These are phyloP conservation scores for Agonopterix arenella DNA, from an alignment of 2,888 invertebrate species.

Conservation along the genomic window DNA sequence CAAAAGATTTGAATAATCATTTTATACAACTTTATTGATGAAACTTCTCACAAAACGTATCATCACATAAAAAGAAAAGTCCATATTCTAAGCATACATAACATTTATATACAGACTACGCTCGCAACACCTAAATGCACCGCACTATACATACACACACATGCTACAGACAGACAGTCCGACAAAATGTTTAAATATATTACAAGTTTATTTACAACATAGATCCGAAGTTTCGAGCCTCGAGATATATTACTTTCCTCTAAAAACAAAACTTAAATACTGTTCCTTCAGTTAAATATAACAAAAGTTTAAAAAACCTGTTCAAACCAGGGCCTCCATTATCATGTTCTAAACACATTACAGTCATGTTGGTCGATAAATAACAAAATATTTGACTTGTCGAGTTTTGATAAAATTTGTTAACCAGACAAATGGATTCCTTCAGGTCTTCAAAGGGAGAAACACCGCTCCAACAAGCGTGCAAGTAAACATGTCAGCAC, in stretches of 20 bases:
- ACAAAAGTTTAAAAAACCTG: no score
- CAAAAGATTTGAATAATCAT: constrained; percentile 31
- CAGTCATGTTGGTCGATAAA: no score
- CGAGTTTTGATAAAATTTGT: no score
- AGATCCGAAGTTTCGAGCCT: constrained; percentile 27
- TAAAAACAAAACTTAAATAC: constrained; percentile 18
- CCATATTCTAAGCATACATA: constrained; percentile 53
- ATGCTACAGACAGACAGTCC: constrained; percentile 16
- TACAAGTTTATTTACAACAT: constrained; percentile 34
- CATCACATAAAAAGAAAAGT: constrained; percentile 34
- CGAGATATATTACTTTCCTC: constrained; percentile 18
- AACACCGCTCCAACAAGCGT: no score
- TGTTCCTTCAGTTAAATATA: constrained; percentile 2
- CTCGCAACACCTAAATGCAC: constrained; percentile 50
- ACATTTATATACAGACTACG: constrained; percentile 66
- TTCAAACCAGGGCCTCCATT: no score
- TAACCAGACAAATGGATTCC: no score
- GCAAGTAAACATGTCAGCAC: no score
- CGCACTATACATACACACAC: constrained; percentile 37
- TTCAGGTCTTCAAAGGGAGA: no score
- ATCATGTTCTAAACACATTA: no score
- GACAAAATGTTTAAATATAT: constrained; percentile 21
- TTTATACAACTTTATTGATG: constrained; percentile 46
- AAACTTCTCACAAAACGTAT: constrained; percentile 32
- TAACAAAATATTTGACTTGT: no score